Conservation (phyloP, 2,888 invertebrate species). For the Cheilosia vulpina region DNA sequence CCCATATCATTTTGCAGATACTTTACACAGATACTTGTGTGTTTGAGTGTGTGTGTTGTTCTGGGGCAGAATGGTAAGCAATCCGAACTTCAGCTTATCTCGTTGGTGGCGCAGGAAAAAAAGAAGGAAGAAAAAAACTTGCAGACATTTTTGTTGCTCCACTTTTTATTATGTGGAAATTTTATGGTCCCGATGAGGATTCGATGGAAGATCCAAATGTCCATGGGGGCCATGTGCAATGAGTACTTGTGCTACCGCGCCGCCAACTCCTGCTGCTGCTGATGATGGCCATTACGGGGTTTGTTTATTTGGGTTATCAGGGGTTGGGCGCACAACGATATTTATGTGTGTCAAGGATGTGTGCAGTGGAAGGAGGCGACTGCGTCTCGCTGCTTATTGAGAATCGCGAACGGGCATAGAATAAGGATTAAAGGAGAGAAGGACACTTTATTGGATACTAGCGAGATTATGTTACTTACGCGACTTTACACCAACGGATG, state of each 20-base stretch:
- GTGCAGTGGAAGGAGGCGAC: constrained; percentile 4
- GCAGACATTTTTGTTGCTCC: constrained; percentile 62
- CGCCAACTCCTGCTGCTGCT: constrained; percentile 20
- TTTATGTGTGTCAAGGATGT: constrained; percentile 60
- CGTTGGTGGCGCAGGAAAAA: not conserved
- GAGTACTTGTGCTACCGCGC: constrained; percentile 19
- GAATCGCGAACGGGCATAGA: constrained; percentile 45
- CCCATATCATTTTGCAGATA: constrained; percentile 69
- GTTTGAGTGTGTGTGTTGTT: not conserved
- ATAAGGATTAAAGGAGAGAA: constrained; percentile 62
- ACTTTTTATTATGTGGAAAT: constrained; percentile 69
- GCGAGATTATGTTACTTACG: constrained; percentile 60
- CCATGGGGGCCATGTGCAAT: constrained; percentile 33
- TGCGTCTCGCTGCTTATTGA: not conserved
- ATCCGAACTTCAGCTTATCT: constrained; percentile 23
- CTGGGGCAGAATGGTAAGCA: not conserved
- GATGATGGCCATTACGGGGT: constrained; percentile 49
- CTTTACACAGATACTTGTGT: constrained; percentile 34
- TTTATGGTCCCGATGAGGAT: constrained; percentile 70
- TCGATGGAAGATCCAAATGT: constrained; percentile 57
- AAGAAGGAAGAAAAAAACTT: constrained; percentile 32
- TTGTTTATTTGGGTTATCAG: constrained; percentile 43
- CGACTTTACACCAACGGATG: constrained; percentile 32
- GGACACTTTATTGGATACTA: constrained; percentile 66
- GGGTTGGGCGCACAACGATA: constrained; percentile 8